Evolutionary conservation across 1,140 invertebrate genomes (phyloP).

Genomic region (Zaprionus kolodkinae): DNA sequence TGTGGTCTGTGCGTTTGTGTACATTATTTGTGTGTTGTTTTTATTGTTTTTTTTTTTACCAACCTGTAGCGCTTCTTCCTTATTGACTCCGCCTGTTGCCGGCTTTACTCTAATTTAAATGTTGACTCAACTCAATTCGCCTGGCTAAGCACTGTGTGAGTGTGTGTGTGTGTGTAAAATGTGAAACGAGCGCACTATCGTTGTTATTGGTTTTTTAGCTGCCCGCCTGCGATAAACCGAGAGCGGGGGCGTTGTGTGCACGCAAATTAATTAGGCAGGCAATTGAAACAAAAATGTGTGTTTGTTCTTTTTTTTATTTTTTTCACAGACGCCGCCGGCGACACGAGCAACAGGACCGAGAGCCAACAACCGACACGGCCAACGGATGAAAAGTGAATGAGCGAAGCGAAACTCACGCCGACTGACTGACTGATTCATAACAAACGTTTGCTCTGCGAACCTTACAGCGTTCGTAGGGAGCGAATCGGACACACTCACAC

Average conservation of each 20-base stretch:
- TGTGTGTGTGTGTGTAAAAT: conserved; percentile 1
- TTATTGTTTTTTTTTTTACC: conserved; percentile 28
- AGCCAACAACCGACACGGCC: conserved; percentile 53
- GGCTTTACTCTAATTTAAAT: conserved; percentile 20
- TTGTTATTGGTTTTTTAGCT: background rate
- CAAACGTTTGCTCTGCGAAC: conserved; percentile 46
- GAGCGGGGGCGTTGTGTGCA: background rate
- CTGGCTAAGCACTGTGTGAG: background rate
- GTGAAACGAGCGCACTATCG: background rate
- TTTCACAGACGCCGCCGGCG: conserved; percentile 29
- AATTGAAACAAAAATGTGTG: conserved; percentile 21
- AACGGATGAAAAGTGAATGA: conserved; percentile 68
- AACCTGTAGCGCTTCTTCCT: conserved; percentile 66
- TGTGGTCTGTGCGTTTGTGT: conserved; percentile 15
- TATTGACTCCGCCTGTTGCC: conserved; percentile 14
- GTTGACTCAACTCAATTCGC: conserved; percentile 19
- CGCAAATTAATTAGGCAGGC: conserved; percentile 24
- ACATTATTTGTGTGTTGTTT: conserved; percentile 2
- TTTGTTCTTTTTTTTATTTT: background rate
- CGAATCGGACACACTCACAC: conserved; percentile 15
- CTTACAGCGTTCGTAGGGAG: conserved; percentile 52
- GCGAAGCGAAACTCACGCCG: conserved; percentile 49
- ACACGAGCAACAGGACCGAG: conserved; percentile 47
- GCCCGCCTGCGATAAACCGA: background rate
- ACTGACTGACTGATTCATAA: conserved; percentile 73